Percentiles rank a stretch among this genome's conserved stretches.
These are phyloP conservation scores for Eleginops maclovinus DNA, from an alignment of 2,113 vertebrate species.

Conservation along the genomic window DNA sequence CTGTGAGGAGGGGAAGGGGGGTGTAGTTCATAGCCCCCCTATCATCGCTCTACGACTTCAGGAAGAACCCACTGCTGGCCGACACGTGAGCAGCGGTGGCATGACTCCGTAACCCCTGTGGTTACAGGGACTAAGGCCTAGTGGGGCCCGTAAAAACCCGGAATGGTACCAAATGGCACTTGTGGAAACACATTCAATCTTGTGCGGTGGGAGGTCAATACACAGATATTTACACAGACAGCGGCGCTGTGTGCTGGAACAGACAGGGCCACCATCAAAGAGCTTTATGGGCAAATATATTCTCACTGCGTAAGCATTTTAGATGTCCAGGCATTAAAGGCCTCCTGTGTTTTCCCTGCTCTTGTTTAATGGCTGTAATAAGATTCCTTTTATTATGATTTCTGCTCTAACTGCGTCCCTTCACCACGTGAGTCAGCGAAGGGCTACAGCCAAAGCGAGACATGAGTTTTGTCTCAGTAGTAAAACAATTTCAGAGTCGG, in stretches of 20 bases:
- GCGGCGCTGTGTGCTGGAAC: slow-evolving; percentile 55
- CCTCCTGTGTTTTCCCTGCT: slow-evolving; percentile 71
- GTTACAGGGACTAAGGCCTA: slow-evolving; percentile 55
- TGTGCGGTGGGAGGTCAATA: slow-evolving; percentile 68
- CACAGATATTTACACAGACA: slow-evolving; percentile 78
- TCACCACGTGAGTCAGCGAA: slow-evolving; percentile 32
- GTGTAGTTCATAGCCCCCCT: slow-evolving; percentile 39
- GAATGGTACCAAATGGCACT: slow-evolving; percentile 72
- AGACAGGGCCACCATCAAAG: slow-evolving; percentile 82
- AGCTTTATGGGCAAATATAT: slow-evolving; percentile 81
- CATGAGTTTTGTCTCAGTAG: slow-evolving; percentile 31
- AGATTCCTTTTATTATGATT: slow-evolving; percentile 77
- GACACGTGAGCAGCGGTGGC: slow-evolving; percentile 58
- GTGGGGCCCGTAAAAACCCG: slow-evolving; percentile 63
- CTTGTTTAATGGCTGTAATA: slow-evolving; percentile 78
- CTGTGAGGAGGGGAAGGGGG: slow-evolving; percentile 52
- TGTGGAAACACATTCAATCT: slow-evolving; percentile 81
- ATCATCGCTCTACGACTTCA: slow-evolving; percentile 41
- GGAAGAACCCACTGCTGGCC: slow-evolving; percentile 57
- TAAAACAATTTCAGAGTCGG: slow-evolving; percentile 9
- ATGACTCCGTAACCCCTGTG: slow-evolving; percentile 51
- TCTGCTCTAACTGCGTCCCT: slow-evolving; percentile 45
- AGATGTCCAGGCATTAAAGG: slow-evolving; percentile 65
- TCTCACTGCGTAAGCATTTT: slow-evolving; percentile 76
- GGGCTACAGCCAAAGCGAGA: slow-evolving; percentile 22